Percentiles rank a stretch among this genome's conserved stretches.
Conservation (phyloP, 2,113 vertebrate genomes). For the Percopsis transmontana region DNA sequence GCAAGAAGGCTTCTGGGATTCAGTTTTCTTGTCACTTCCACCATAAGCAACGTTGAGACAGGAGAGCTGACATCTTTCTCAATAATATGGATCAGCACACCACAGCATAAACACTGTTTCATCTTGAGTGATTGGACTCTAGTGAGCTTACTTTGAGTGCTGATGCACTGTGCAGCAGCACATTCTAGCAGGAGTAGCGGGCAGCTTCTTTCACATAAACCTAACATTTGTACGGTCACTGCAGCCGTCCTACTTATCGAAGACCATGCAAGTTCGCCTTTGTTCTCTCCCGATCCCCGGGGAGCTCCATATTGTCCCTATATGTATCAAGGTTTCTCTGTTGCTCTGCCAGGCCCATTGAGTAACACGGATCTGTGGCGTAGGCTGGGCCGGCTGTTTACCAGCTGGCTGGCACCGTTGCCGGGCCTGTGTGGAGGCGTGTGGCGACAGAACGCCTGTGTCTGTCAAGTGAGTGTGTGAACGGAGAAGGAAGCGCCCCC, state of each 20-base stretch:
- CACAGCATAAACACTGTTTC: conserved; percentile 22
- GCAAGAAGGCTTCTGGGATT: neutral
- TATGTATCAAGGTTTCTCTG: conserved; percentile 60
- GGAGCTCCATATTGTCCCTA: conserved; percentile 48
- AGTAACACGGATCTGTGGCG: conserved; percentile 16
- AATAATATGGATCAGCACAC: conserved; percentile 32
- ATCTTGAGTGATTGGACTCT: conserved; percentile 46
- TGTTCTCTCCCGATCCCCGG: conserved; percentile 47
- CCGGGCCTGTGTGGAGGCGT: conserved; percentile 28
- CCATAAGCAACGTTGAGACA: neutral
- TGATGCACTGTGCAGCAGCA: conserved; percentile 31
- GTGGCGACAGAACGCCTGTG: conserved; percentile 36
- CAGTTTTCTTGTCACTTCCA: neutral
- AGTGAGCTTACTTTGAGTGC: conserved; percentile 27
- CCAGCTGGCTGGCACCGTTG: conserved; percentile 41
- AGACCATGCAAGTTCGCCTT: conserved; percentile 37
- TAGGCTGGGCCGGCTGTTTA: conserved; percentile 28
- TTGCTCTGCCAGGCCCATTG: conserved; percentile 9
- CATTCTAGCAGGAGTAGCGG: conserved; percentile 29
- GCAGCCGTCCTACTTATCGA: conserved; percentile 53
- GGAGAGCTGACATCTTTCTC: conserved; percentile 5
- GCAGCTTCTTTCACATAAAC: conserved; percentile 24
- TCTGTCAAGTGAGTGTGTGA: conserved; percentile 51
- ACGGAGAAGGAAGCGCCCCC: conserved; percentile 56
- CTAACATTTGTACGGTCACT: conserved; percentile 49